Conservation (phyloP, 2,888 invertebrate genomes). For the Melinaea marsaeus region DNA sequence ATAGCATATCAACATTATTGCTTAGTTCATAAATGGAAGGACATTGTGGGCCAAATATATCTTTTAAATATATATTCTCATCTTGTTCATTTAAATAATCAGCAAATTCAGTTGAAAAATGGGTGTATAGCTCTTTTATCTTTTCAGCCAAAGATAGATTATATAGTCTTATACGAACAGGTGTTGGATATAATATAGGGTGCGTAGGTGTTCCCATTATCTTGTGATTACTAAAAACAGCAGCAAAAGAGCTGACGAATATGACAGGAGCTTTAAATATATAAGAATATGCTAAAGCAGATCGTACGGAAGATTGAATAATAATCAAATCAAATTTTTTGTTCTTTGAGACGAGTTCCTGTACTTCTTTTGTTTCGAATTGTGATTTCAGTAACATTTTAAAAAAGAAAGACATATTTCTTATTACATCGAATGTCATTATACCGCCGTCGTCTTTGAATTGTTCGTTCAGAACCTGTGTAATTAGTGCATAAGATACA, state of each 20-base stretch:
- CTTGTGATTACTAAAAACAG: slow-evolving; percentile 29
- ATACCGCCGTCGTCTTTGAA: background rate
- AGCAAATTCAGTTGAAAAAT: slow-evolving; percentile 16
- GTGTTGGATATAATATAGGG: slow-evolving; percentile 38
- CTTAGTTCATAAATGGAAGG: slow-evolving; percentile 36
- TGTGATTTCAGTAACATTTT: slow-evolving; percentile 31
- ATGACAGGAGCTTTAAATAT: slow-evolving; percentile 48
- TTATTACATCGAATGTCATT: no score
- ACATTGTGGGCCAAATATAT: slow-evolving; percentile 38
- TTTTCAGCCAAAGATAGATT: slow-evolving; percentile 36
- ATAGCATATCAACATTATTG: slow-evolving; percentile 52
- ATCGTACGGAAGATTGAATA: slow-evolving; percentile 38
- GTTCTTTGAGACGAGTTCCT: slow-evolving; percentile 29
- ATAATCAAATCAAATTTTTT: slow-evolving; percentile 44
- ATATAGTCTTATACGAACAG: slow-evolving; percentile 30
- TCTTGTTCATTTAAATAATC: slow-evolving; percentile 13
- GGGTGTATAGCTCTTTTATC: slow-evolving; percentile 22
- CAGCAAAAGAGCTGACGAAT: slow-evolving; percentile 45
- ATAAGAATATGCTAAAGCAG: slow-evolving; percentile 41
- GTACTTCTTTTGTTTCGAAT: slow-evolving; percentile 27
- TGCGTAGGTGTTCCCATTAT: slow-evolving; percentile 40
- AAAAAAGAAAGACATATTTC: slow-evolving; percentile 11
- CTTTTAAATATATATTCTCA: slow-evolving; percentile 32
- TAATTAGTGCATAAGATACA: slow-evolving; percentile 34
- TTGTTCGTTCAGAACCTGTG: slow-evolving; percentile 1